Base-by-base conservation (phyloP, 2,888 invertebrate species). In the Asteroscopus sphinx region DNA sequence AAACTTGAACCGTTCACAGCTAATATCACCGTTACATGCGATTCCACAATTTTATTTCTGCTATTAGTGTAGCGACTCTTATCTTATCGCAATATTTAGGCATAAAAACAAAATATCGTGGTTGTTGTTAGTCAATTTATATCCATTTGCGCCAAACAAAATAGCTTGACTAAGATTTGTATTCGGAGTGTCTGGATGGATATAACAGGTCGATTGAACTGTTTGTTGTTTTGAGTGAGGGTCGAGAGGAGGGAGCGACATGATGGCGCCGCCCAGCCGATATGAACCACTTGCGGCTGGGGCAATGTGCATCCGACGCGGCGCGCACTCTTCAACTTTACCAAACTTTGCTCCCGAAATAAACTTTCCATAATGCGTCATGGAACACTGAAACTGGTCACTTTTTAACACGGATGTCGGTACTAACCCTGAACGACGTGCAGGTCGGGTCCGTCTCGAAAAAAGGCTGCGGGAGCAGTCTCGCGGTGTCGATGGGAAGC, bases 391-490 rank as follows among this genome's bases (percentile, higher is more conserved):
- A 63, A 61, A 79, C 76, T 67, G 75, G 76, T 80, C 73, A 76
- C 75, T 81, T 73, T 74, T 72, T 57, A 77, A 73, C 76, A 69
- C 76, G 66, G 69, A 77, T 78, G 77, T 82, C 80, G 68, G 68
- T 92, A 93, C 93, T 92, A 90, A 94, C 94, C 93, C 90, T 93
- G 93, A 93, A 81, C 85, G 93, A 73, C 68, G 93, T 88, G 90
- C 88, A 87, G 88, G 85, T 90, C 89, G 87, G 89, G 83, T 92
- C 91, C 89, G 90, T 84, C 87, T 90, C 88, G 88, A 87, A 83
- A 87, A 88, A 87, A 76, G 82, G 87, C 87, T 90, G 92, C 88
- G 91, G 93, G 86, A 90, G 83, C 92, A 94, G 92, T 91, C 83
- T 89, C 89, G 92, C 91, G 90, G 89, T 89, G 83, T 90, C 88